Percentiles rank a stretch among this genome's conserved stretches.
These are phyloP conservation scores for Microcebus lehilahytsara DNA, from an alignment of 2,113 vertebrate genomes.

Conservation along the genomic window DNA sequence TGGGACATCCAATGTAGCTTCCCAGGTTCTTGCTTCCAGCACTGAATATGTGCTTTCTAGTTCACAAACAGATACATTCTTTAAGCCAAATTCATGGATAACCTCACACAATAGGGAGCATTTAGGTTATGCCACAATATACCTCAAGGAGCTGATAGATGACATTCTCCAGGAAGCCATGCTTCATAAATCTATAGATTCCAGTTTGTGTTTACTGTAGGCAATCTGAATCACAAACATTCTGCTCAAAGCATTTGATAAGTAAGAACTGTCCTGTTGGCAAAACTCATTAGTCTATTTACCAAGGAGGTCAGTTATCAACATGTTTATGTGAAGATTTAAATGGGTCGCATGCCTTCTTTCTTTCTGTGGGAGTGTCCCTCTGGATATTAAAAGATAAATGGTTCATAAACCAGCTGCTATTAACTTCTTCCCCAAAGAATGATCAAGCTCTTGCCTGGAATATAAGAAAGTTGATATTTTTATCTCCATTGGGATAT, in stretches of 20 bases:
- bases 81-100: background rate
- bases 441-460: background rate
- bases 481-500: background rate
- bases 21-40: background rate
- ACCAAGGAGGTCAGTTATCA: conserved; percentile 1
- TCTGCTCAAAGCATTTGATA: background rate
- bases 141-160: background rate
- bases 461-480: background rate
- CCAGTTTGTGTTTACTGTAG: background rate
- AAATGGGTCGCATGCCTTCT: background rate
- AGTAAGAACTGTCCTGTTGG: background rate
- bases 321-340: background rate
- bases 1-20: background rate
- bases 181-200: background rate
- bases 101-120: background rate
- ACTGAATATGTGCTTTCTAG: background rate
- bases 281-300: conserved; percentile 4
- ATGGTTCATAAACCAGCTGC: background rate
- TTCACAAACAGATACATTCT: background rate
- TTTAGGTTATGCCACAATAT: background rate
- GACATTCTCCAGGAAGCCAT: background rate
- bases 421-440: background rate
- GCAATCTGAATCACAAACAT: background rate
- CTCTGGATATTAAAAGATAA: conserved; percentile 11
- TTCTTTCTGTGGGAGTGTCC: background rate